Base-by-base conservation (phyloP, 2,888 invertebrate genomes). In the Malthinus flaveolus region DNA sequence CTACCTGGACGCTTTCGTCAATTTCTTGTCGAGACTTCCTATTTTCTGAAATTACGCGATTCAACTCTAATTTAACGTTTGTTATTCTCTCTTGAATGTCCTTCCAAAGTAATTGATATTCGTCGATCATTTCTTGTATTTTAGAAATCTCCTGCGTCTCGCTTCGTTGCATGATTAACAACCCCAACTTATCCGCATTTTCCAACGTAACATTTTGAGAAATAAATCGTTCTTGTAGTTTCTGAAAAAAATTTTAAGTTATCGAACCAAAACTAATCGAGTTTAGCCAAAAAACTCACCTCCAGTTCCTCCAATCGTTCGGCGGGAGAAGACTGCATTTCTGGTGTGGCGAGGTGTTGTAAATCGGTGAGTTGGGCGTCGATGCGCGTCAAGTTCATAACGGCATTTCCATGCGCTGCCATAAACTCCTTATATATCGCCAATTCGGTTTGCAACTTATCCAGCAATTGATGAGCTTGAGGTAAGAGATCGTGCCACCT, bases 281-380 rank as follows among this genome's bases (percentile, higher is more conserved):
- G 3, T 23, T 23, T 23, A 23, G 23, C 12, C 4, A 39, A 39
- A 11, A 33, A 32, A 78, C 79, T 78, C 65, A 83, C 83, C 59
- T 82, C 80, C 11, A 88, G 71, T 56, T 78, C 77, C 36, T 76
- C 74, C n/a, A 79, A 68, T 56, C 74, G 75, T 45, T 74, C 75
- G 76, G 77, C 63, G 70, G 82, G 66, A 68, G 82, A 59, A 45
- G 79, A 67, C 73, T 81, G 71, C 76, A 84, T 65, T 68, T 79
- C 64, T 70, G 83, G 69, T 64, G 77, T 62, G 0, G 84, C 79
- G 1, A 89, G 79, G 66, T 87, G 87, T 68, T 90, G 82, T 2
- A 89, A 77, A 55, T 90, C 83, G 0, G 90, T 90, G 10, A 93
- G 78, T 34, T 87, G 81, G 0, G 88, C 87, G 68, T 92, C 90